Base-by-base conservation (phyloP, 1,140 invertebrate species). In the Lysiphlebus fabarum region DNA sequence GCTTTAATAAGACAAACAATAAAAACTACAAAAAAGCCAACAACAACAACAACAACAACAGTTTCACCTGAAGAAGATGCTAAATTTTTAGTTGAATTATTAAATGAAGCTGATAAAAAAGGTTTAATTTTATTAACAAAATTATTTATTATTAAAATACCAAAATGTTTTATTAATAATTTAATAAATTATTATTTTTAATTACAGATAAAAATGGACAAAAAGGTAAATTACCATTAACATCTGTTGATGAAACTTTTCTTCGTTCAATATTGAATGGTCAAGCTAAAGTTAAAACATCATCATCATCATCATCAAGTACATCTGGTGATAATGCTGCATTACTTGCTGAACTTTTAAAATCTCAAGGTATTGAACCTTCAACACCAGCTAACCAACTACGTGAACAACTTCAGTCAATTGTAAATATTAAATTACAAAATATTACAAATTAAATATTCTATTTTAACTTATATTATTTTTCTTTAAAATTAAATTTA, bases 331-430 rank as follows among this genome's bases (percentile, higher is more conserved):
- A 80, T 62, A 82, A 87, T 64, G 86, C 87, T 48, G 86, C 85
- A 34, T 72, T 87, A 34, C 73, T 88, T n/a, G 86, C 86, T 7
- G 82, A 85, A 4, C 67, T 87, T 56, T 71, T 88, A 41, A 87
- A 87, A 70, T 82, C 85, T 66, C 82, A 85, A 70, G 86, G 86
- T 12, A 85, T 88, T 65, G 85, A 83, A 64, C 86, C 87, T 3
- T 79, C 82, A 5, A 86, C 84, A 43, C 85, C 86, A 62, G 80
- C 70, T 66, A 83, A 74, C 47, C 62, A 68, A 3, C 62, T 79
- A 51, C 75, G 64, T 45, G 80, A 85, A 63, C 82, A 85, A 76
- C 72, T 86, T 50, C 80, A 81, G 70, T 73, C 81, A 57, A 79
- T 81, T 64, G 85, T 87, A 76, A 83, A 82, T 82, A 66, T 59